Conservation (phyloP, 2,113 vertebrate species). For the Haplotaxodon microlepis region DNA sequence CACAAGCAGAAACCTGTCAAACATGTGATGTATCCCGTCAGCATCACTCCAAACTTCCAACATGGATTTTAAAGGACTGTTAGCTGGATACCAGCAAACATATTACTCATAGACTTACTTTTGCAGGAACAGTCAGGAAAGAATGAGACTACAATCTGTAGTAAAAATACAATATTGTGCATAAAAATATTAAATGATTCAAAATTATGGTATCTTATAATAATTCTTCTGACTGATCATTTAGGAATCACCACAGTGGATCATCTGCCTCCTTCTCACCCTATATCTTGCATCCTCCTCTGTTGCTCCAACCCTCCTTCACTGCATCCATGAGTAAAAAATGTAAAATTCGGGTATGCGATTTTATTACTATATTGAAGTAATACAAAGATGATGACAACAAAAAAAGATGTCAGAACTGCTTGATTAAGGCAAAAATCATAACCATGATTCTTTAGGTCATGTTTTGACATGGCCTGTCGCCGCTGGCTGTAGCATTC, state of each 20-base stretch:
- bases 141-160: background rate
- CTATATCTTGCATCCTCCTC: background rate
- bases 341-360: background rate
- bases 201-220: background rate
- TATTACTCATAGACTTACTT: background rate
- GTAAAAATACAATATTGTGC: background rate
- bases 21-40: background rate
- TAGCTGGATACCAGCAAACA: background rate
- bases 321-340: background rate
- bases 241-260: background rate
- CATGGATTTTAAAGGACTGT: background rate
- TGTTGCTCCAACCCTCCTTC: background rate
- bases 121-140: background rate
- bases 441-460: background rate
- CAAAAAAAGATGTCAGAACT: background rate
- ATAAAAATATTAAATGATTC: background rate
- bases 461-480: background rate
- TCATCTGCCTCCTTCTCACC: background rate
- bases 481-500: background rate
- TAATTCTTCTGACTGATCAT: background rate
- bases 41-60: background rate
- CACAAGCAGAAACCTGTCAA: background rate
- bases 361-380: background rate
- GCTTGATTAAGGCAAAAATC: background rate
- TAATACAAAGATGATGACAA: background rate